Base-by-base conservation (phyloP, 2,113 vertebrate species). In the Neolamprologus brichardi region DNA sequence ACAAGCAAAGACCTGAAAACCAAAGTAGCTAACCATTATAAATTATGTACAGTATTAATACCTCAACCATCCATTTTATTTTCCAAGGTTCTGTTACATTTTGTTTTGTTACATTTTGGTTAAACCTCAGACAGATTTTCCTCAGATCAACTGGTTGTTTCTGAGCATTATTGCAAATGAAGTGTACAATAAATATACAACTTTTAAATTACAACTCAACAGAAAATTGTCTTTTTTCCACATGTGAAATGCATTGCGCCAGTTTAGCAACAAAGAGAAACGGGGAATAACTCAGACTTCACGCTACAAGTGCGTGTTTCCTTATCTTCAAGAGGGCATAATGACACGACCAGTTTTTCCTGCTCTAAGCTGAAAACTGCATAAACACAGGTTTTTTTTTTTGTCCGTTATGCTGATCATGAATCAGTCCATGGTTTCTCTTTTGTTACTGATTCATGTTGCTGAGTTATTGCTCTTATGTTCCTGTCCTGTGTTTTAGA, bases 211-310 rank as follows among this genome's bases (percentile, higher is more conserved):
- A 54, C 6, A 54, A 23, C 20, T 54, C 52, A 54, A 23, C 11
- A 23, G 52, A 54, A 2, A 54, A 23, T 54, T 23, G 11, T 54
- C 5, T 7, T 13, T 54, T 23, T 23, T 54, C 52, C 52, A 54
- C 20, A 54, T 54, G 52, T 54, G 20, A 54, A 23, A 54, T 54
- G 20, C 1, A 0, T 54, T 54, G 3, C 20, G 20, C 20, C 20
- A 54, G 20, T 54, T 54, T 1, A 54, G 52, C 52, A 13, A 54
- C 6, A 23, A 54, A 54, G 20, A 13, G n/a, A 54, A 54, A 54
- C 0, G 1, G 1, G 20, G 0, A 53, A 23, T 23, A 53, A 53
- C 10, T 53, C 52, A 7, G 52, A 53, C n/a, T 54, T 54, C 52
- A 52, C 1, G 7, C 49, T 51, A 51, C 8, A 51, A 52, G 49